Conservation (phyloP, 2,113 vertebrate species). For the Dryoscopus gambensis region DNA sequence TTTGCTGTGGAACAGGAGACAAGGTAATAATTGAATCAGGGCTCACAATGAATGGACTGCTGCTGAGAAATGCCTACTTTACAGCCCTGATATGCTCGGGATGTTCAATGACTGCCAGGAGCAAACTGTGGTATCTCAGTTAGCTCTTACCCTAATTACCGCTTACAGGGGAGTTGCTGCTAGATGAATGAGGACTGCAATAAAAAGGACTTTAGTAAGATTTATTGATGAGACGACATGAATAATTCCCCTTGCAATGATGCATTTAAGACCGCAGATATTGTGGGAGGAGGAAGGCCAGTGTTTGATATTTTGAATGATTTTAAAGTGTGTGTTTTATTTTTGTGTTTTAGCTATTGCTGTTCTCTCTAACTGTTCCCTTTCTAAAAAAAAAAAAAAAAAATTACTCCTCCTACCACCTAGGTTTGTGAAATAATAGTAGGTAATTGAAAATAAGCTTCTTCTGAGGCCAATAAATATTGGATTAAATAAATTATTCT, state of each 20-base stretch:
- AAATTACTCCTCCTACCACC: neutral
- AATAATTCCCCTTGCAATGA: conserved; percentile 36
- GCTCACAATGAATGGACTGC: conserved; percentile 14
- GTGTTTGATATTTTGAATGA: neutral
- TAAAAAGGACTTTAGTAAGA: conserved; percentile 23
- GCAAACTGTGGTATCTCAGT: conserved; percentile 32
- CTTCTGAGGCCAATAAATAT: neutral
- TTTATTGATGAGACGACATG: conserved; percentile 41
- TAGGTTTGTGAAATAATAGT: neutral
- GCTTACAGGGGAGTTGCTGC: neutral
- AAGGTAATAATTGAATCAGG: conserved; percentile 24
- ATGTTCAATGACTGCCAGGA: conserved; percentile 46
- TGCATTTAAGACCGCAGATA: conserved; percentile 12
- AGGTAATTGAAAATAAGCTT: neutral
- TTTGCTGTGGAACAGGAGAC: conserved; percentile 12
- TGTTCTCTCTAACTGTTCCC: neutral
- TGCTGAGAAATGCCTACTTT: conserved; percentile 31
- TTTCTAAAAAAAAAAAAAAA: neutral
- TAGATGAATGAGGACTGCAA: conserved; percentile 8
- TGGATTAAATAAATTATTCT: neutral
- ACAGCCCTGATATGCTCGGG: neutral
- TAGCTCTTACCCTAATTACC: conserved; percentile 48
- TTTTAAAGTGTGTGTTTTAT: neutral
- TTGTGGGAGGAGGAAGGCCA: neutral
- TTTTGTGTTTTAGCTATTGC: neutral